A percentile compares a stretch with the other conserved stretches of the same genome.
phyloP scores from a whole-genome alignment of 2,113 vertebrate species.

The Caracal caracal region DNA sequence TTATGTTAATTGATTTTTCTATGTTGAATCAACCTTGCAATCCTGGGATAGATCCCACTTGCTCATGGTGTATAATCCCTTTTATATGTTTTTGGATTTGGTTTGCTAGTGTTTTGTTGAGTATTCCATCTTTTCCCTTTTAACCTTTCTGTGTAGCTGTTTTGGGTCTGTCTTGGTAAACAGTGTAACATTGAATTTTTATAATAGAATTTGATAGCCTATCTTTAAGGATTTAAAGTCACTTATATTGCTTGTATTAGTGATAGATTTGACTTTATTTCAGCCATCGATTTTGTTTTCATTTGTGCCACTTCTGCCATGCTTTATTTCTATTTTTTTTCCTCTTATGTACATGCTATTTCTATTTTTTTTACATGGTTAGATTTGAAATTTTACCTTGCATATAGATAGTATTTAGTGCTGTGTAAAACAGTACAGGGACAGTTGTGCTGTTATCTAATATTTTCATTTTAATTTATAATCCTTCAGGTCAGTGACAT shows the following conservation, averaged over 20 bases:
- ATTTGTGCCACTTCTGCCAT: neutral
- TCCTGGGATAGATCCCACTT: neutral
- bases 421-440: neutral
- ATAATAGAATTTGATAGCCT: neutral
- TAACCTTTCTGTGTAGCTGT: constrained; percentile 14
- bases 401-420: neutral
- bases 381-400: neutral
- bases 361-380: neutral
- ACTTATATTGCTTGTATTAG: neutral
- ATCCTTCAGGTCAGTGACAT: neutral
- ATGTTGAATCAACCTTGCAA: neutral
- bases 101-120: neutral
- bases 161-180: neutral
- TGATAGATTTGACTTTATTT: neutral
- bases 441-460: neutral
- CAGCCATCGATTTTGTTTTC: neutral
- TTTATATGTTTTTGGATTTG: neutral
- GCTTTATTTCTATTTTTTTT: neutral
- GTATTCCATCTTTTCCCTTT: neutral
- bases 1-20: neutral
- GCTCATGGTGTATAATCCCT: neutral
- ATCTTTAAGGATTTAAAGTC: neutral
- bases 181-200: neutral
- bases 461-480: constrained; percentile 11
- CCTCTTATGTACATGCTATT: neutral